Base-by-base conservation (phyloP, 2,888 invertebrate species). In the Drosophila nigritarsus region DNA sequence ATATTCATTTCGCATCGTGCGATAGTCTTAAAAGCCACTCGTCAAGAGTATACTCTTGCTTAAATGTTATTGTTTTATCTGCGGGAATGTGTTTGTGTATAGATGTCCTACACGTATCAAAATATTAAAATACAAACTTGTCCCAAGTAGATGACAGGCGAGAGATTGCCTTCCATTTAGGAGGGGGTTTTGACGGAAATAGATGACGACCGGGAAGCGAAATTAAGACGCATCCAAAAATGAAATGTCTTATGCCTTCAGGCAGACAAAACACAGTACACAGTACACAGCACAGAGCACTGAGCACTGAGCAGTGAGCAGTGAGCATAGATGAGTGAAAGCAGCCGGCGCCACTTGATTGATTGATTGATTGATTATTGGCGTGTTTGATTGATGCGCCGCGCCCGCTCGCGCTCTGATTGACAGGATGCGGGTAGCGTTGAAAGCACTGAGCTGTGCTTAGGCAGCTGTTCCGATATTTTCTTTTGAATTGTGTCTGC, bases 341-440 rank as follows among this genome's bases (percentile, higher is more conserved):
- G 30, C 56, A 56, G 56, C 40, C 56, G 56, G 56, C 56, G 56
- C 45, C 20, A 29, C 15, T 56, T 56, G 56, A 78, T 82, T 75
- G 79, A 82, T 79, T 70, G 79, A 80, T 82, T 68, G 82, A 65
- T 70, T 70, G 65, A 64, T 80, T 80, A 75, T 82, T 82, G 79
- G 82, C 75, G 65, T 34, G 69, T 53, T 55, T 80, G 82, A 80
- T 80, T 79, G 79, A 80, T 79, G 80, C 42, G 29, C 9, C 55
- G 36, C 27, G 29, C 38, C 7, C 32, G 32, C 36, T 36, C 20
- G 54, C 49, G 42, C 36, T 53, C 61, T 79, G 79, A 79, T 79
- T 79, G 79, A 82, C 82, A 80, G 51, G 36, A 56, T 67, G 55
- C 62, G 62, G 65, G 61, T 27, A 36, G 53, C 65, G 51, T 64